Conservation (phyloP, 2,113 vertebrate species). For the Pseudonaja textilis region DNA sequence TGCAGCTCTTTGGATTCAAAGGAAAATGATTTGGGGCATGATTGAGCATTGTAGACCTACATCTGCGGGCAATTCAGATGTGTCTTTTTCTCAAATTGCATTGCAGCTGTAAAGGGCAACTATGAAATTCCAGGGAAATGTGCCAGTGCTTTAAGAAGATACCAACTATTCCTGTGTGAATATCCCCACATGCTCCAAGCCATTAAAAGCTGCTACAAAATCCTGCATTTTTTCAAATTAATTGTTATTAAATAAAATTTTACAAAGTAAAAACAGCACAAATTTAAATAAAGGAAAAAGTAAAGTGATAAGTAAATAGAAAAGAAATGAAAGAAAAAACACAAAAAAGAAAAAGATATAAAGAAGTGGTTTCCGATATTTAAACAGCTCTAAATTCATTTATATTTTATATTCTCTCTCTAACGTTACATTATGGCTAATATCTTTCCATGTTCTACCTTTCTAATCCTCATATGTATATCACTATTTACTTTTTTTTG, state of each 20-base stretch:
- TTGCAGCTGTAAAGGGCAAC: not conserved
- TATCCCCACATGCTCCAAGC: not conserved
- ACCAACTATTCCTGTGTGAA: not conserved
- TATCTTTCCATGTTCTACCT: not conserved
- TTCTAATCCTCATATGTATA: not conserved
- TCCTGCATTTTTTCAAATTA: not conserved
- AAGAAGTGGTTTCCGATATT: not conserved
- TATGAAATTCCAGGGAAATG: not conserved
- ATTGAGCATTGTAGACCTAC: not conserved
- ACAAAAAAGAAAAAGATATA: not conserved
- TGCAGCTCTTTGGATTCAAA: not conserved
- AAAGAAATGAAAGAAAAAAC: not conserved
- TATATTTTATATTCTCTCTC: not conserved
- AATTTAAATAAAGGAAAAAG: not conserved
- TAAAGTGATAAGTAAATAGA: not conserved
- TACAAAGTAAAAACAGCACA: not conserved
- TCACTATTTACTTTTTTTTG: not conserved
- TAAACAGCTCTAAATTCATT: not conserved
- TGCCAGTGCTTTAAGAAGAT: not conserved
- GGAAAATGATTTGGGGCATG: not conserved
- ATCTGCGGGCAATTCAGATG: not conserved
- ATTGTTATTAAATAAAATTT: not conserved
- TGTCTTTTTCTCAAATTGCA: not conserved
- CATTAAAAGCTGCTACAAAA: not conserved
- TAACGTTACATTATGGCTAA: not conserved